Percentiles rank a stretch among this genome's conserved stretches.
These are phyloP conservation scores for Aplocera efformata DNA, from an alignment of 2,888 invertebrate species.

Conservation along the genomic window DNA sequence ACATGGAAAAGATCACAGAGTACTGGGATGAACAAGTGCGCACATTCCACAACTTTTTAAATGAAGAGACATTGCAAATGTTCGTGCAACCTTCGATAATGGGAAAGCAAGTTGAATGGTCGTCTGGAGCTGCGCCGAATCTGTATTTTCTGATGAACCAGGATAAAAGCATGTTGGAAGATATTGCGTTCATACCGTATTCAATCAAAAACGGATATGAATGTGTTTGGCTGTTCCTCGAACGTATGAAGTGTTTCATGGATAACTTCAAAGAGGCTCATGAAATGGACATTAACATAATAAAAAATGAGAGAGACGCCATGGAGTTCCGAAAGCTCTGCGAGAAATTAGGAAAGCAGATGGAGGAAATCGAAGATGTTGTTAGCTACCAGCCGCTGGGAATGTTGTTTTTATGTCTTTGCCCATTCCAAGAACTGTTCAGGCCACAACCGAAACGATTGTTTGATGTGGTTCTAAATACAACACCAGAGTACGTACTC, in stretches of 20 bases:
- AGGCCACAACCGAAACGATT: constrained; percentile 86
- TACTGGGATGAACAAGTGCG: constrained; percentile 85
- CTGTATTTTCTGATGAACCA: constrained; percentile 85
- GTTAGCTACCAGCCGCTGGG: constrained; percentile 86
- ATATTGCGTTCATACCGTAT: constrained; percentile 80
- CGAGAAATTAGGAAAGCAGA: constrained; percentile 84
- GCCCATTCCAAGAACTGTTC: constrained; percentile 85
- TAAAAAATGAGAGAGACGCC: constrained; percentile 84
- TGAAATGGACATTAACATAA: constrained; percentile 80
- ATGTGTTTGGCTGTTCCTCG: constrained; percentile 82
- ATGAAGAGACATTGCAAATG: constrained; percentile 84
- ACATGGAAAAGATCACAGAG: constrained; percentile 81
- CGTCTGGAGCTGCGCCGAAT: constrained; percentile 87
- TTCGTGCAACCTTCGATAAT: constrained; percentile 93
- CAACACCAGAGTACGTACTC: constrained; percentile 83
- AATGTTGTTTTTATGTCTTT: constrained; percentile 84
- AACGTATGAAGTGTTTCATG: constrained; percentile 83
- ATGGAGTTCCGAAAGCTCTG: constrained; percentile 84
- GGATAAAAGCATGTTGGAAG: constrained; percentile 79
- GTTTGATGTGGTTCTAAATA: constrained; percentile 82
- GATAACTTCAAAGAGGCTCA: constrained; percentile 86
- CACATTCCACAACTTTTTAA: constrained; percentile 85
- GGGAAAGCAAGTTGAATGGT: constrained; percentile 88
- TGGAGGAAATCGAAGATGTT: constrained; percentile 84
- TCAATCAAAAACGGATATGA: constrained; percentile 82